Percentiles rank a stretch among this genome's conserved stretches.
Evolutionary conservation across 2,888 invertebrate species (phyloP).

Genomic region (Mesopsocus fuscifrons): DNA sequence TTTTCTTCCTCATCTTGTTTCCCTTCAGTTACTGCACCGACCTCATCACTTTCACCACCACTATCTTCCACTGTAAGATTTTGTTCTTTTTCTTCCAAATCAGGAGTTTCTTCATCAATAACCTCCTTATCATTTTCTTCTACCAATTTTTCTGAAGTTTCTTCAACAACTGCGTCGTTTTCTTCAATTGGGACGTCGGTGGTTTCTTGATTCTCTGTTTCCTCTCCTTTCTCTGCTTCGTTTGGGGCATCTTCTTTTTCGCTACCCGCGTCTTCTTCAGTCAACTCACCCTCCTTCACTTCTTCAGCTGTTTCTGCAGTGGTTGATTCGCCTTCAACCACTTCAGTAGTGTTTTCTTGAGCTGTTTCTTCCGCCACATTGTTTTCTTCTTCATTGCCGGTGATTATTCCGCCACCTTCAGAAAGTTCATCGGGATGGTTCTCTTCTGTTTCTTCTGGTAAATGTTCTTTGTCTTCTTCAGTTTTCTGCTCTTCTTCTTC

Average conservation of each 20-base stretch:
- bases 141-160: conserved; percentile 30
- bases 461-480: too few species aligned
- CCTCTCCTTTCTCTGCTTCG: neutral
- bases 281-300: neutral
- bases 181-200: neutral
- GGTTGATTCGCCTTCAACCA: neutral
- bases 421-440: neutral
- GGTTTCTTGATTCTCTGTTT: neutral
- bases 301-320: neutral
- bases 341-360: neutral
- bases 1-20: conserved; percentile 4
- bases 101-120: too few species aligned
- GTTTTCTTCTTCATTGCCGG: neutral
- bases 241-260: too few species aligned
- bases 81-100: too few species aligned
- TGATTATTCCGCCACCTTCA: neutral
- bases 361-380: neutral
- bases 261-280: too few species aligned
- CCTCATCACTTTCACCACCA: too few species aligned
- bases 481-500: too few species aligned
- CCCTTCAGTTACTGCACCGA: too few species aligned
- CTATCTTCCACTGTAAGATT: too few species aligned
- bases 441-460: too few species aligned
- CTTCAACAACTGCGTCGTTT: conserved; percentile 20
- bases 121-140: too few species aligned